Base-by-base conservation (phyloP, 2,888 invertebrate species). In the Temnothorax rugatulus region DNA sequence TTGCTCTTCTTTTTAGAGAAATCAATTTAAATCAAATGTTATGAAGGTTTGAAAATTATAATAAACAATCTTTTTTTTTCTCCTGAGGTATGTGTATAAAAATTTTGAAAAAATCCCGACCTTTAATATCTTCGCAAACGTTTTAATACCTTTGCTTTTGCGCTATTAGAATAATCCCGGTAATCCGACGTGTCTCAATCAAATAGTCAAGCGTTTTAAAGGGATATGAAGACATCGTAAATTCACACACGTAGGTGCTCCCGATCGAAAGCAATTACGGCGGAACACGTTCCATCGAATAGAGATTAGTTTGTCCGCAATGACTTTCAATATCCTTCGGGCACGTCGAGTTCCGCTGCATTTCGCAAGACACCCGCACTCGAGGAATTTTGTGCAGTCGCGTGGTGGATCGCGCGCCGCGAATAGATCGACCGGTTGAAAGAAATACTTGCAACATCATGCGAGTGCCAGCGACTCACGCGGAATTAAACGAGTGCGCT, bases 241-340 rank as follows among this genome's bases (percentile, higher is more conserved):
- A 88, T 88, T 85, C 85, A 69, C 83, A 50, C 69, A 82, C 44
- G 74, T 61, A 83, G 84, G 82, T 71, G 88, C 88, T 85, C 54
- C 64, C 84, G 86, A 85, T 89, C 89, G 86, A 85, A 88, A 86
- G 86, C 88, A 89, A 89, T 89, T 89, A 89, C 86, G 84, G n/a
- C 13, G 64, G 84, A 83, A 88, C 84, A 74, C 84, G 89, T 89
- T 76, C 86, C 81, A 86, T 86, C 85, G 86, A 88, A 85, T 81
- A 81, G 86, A 77, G 84, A 89, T 89, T 89, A 89, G 86, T 83
- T 85, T 64, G 83, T 86, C 74, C 74, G 81, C 74, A 52, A 84
- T 75, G 85, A 84, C 88, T 89, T 85, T 85, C 88, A 79, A 88
- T 89, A 86, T 83, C 83, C 86, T 87, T 85, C 76, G 41, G 52